phyloP scores from a whole-genome alignment of 2,113 vertebrate genomes.

The Sialia sialis region DNA sequence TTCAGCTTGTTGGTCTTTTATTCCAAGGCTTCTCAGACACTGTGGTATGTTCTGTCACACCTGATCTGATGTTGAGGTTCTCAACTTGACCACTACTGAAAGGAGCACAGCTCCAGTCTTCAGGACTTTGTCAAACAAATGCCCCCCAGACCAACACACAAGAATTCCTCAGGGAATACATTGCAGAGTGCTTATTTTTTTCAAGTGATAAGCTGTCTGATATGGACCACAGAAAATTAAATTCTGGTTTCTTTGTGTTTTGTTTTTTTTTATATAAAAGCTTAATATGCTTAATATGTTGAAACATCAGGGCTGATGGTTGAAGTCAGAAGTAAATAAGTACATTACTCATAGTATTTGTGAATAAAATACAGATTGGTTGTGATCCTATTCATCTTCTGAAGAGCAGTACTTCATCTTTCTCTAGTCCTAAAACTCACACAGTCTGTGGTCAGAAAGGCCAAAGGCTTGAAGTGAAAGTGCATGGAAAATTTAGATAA shows the following conservation, averaged over 20 bases:
- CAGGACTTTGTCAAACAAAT: background rate
- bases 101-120: background rate
- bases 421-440: background rate
- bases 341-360: background rate
- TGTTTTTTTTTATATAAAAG: background rate
- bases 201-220: background rate
- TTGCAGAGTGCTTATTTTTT: background rate
- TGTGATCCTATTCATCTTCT: background rate
- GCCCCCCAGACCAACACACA: accelerated
- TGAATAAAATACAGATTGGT: background rate
- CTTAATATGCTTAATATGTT: background rate
- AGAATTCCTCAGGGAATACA: background rate
- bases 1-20: background rate
- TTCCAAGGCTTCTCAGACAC: background rate
- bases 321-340: background rate
- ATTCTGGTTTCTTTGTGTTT: background rate
- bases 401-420: background rate
- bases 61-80: accelerated
- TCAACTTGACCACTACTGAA: background rate
- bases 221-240: background rate
- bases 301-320: background rate
- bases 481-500: background rate
- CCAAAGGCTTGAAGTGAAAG: background rate
- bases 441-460: background rate
- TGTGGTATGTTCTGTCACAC: background rate